A percentile compares a stretch with the other conserved stretches of the same genome.
Conservation (phyloP, 2,113 vertebrate species). For the Anhinga anhinga region DNA sequence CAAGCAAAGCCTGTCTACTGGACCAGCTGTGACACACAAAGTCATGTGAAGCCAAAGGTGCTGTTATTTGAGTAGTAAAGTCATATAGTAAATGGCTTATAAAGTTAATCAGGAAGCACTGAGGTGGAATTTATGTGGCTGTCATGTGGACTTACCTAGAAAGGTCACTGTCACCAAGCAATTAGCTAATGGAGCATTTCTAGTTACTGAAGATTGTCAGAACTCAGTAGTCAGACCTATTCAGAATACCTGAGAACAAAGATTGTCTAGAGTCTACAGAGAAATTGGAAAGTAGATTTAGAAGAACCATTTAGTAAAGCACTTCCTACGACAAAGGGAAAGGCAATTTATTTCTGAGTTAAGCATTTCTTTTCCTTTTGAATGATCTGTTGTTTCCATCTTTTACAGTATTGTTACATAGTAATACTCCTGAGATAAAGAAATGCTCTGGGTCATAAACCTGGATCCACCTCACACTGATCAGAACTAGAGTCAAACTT, state of each 20-base stretch:
- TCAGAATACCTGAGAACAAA: constrained; percentile 43
- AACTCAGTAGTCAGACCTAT: neutral
- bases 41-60: neutral
- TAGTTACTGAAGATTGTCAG: constrained; percentile 32
- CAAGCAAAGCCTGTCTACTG: neutral
- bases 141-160: neutral
- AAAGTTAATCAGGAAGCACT: constrained; percentile 14
- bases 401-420: neutral
- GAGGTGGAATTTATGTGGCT: constrained; percentile 19
- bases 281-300: neutral
- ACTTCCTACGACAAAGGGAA: neutral
- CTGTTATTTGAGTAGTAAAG: neutral
- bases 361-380: neutral
- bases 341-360: neutral
- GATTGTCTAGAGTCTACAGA: neutral
- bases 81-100: constrained; percentile 12
- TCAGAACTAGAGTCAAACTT: neutral
- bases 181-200: constrained; percentile 71
- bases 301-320: constrained; percentile 4
- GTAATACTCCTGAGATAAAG: neutral
- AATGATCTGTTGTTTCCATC: neutral
- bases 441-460: neutral
- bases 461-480: neutral
- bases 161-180: constrained; percentile 44
- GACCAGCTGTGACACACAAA: neutral